phyloP scores from a whole-genome alignment of 2,797 vertebrate genomes.

The Hydrocynus forskahlii region DNA sequence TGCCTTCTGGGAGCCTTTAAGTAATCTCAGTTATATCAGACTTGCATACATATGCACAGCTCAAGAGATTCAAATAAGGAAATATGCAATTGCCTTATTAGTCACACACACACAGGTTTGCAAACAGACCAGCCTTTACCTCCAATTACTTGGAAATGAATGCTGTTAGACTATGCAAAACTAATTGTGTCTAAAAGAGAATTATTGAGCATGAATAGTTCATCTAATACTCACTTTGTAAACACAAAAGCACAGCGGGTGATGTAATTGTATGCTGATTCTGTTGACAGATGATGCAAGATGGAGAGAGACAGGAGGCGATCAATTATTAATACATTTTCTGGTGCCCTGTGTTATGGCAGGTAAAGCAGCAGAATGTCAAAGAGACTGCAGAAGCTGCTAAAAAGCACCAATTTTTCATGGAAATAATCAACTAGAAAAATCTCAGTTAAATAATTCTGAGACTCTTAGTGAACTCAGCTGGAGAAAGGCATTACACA shows the following conservation, averaged over 20 bases:
- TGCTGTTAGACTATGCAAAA: background rate
- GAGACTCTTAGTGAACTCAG: constrained; percentile 12
- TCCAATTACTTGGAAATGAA: background rate
- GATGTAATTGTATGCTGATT: constrained; percentile 26
- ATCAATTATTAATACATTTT: constrained; percentile 30
- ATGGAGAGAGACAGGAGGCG: constrained; percentile 28
- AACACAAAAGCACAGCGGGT: constrained; percentile 13
- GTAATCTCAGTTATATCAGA: background rate
- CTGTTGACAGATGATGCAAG: constrained; percentile 36
- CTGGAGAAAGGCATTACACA: constrained; percentile 16
- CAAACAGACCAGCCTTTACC: background rate
- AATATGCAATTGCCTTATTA: background rate
- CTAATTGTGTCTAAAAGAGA: constrained; percentile 2
- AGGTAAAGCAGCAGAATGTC: constrained; percentile 10
- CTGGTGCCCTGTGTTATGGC: background rate
- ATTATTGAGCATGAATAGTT: constrained; percentile 4
- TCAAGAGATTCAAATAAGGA: background rate
- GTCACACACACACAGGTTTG: background rate
- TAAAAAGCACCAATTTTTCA: background rate
- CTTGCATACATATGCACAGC: background rate
- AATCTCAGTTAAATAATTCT: constrained; percentile 1
- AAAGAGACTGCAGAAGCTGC: background rate
- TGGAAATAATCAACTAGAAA: background rate
- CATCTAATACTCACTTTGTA: background rate
- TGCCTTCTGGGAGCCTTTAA: background rate